A percentile compares a stretch with the other conserved stretches of the same genome.
phyloP scores from a whole-genome alignment of 1,140 invertebrate genomes.

The Panagrolaimus sp. region DNA sequence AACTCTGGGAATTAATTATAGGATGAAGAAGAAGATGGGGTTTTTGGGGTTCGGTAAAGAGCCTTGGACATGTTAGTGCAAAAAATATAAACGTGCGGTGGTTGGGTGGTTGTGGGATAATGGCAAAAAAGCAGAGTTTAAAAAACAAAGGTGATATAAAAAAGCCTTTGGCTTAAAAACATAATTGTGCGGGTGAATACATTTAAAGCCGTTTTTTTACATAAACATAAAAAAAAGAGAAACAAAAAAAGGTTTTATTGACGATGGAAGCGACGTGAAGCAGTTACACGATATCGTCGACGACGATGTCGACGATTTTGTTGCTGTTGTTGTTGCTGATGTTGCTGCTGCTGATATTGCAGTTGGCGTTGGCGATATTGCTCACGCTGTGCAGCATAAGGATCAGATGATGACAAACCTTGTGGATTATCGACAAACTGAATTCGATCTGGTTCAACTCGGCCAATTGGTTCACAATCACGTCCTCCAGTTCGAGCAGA shows the following conservation, averaged over 20 bases:
- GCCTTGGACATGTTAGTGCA: too few species aligned
- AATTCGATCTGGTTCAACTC: slow-evolving; percentile 40
- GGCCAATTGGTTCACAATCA: slow-evolving; percentile 56
- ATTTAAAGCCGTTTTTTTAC: too few species aligned
- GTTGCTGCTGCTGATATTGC: slow-evolving; percentile 15
- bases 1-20: too few species aligned
- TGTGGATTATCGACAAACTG: slow-evolving; percentile 51
- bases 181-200: too few species aligned
- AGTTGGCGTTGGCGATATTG: slow-evolving; percentile 16
- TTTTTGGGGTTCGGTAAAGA: too few species aligned
- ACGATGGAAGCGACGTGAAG: slow-evolving; percentile 3
- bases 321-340: slow-evolving; percentile 17
- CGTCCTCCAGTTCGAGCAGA: slow-evolving; percentile 50
- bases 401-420: slow-evolving; percentile 32
- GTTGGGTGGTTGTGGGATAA: too few species aligned
- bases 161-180: too few species aligned
- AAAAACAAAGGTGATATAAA: too few species aligned
- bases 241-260: background rate
- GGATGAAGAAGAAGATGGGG: too few species aligned
- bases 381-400: background rate
- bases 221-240: background rate
- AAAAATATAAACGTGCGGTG: too few species aligned
- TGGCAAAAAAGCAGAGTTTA: too few species aligned
- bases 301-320: slow-evolving; percentile 40
- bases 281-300: slow-evolving; percentile 37